Conservation (phyloP, 1,140 invertebrate genomes). For the Pemphigus obesinymphae region DNA sequence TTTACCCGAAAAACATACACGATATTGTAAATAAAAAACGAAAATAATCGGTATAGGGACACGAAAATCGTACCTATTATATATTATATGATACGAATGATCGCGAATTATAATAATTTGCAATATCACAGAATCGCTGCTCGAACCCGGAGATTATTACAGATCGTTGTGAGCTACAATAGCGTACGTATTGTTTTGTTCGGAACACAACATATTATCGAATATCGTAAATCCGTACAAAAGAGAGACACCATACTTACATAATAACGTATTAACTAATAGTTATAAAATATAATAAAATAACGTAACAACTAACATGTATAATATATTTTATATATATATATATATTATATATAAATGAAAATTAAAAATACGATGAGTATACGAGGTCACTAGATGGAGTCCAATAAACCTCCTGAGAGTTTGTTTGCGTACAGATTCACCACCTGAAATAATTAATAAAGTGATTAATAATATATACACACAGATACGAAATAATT, state of each 20-base stretch:
- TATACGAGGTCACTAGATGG: slow-evolving; percentile 51
- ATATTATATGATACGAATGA: too few species aligned
- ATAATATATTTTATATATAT: slow-evolving; percentile 12
- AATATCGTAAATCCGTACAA: neutral
- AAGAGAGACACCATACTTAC: neutral
- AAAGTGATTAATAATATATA: too few species aligned
- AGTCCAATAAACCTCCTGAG: slow-evolving; percentile 60
- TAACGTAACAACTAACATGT: neutral
- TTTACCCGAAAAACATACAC: too few species aligned
- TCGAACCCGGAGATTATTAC: neutral
- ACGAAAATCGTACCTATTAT: too few species aligned
- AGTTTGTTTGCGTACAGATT: slow-evolving; percentile 66
- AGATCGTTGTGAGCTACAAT: neutral
- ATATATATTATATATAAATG: neutral
- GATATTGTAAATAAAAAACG: too few species aligned
- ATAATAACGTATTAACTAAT: neutral
- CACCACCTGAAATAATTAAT: slow-evolving; percentile 57
- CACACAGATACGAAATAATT: too few species aligned
- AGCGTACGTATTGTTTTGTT: slow-evolving; percentile 1
- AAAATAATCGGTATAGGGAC: too few species aligned
- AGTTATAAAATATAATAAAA: slow-evolving; percentile 14
- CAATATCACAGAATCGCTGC: slow-evolving; percentile 14
- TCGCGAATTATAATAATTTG: neutral
- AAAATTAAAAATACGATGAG: neutral
- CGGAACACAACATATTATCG: neutral